phyloP scores from a whole-genome alignment of 2,888 invertebrate genomes.

The Yponomeuta malinellus region DNA sequence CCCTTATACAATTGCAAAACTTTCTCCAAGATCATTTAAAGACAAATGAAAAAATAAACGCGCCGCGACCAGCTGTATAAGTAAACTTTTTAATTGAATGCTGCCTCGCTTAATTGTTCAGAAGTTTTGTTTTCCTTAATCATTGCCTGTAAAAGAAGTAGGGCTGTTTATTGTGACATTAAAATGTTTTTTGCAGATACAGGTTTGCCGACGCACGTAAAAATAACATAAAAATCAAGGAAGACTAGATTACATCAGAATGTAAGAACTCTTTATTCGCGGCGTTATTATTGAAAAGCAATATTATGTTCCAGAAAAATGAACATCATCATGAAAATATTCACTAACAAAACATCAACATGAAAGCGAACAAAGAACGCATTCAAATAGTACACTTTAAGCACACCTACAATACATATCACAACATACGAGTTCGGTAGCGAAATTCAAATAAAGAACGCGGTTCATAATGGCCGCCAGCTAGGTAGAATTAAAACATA shows the following conservation, averaged over 20 bases:
- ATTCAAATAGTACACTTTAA: too few relatives aligned
- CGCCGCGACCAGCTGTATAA: conserved; percentile 23
- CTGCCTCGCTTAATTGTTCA: conserved; percentile 18
- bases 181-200: too few relatives aligned
- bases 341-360: too few relatives aligned
- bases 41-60: conserved; percentile 47
- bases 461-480: neutral
- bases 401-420: neutral
- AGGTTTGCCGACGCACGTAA: too few relatives aligned
- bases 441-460: neutral
- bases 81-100: conserved; percentile 35
- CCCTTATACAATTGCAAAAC: conserved; percentile 31
- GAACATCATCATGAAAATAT: too few relatives aligned
- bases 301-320: too few relatives aligned
- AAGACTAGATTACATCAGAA: too few relatives aligned
- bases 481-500: conserved; percentile 47
- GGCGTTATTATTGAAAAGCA: too few relatives aligned
- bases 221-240: too few relatives aligned
- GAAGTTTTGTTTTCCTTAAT: conserved; percentile 20
- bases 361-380: too few relatives aligned
- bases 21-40: conserved; percentile 47
- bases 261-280: too few relatives aligned
- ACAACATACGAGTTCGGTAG: neutral
- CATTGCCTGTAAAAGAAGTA: neutral
- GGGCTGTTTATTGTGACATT: neutral